Base-by-base conservation (phyloP, 2,797 vertebrate species). In the Pipistrellus pipistrellus region DNA sequence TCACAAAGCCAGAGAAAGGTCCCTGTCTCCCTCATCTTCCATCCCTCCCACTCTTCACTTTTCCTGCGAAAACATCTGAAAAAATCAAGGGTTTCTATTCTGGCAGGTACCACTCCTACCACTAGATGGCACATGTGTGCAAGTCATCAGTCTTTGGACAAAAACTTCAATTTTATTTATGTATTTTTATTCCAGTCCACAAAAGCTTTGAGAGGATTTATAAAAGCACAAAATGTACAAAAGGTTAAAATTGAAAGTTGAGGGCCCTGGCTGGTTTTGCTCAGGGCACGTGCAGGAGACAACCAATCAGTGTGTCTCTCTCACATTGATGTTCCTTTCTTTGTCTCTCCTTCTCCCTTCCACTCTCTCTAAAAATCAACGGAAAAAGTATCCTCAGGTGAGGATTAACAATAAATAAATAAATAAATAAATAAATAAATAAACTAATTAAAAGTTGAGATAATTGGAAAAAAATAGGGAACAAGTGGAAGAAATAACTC, bases 61-160 rank as follows among this genome's bases (percentile, higher is more conserved):
- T 32, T 2, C 18, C 27, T 11, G 38, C 13, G 44, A 69, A 73
- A 94, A 32, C 10, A 23, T 25, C 25, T 62, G 25, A 64, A 76
- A 76, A 68, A 73, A 90, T 59, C 23, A 23, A 3, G 14, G 20
- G 27, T 82, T 80, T 86, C n/a, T 92, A 17, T 51, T 78, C 73
- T 81, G 72, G 71, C 53, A 91, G 59, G 94, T 95, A 64, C 55
- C 68, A 27, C 21, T 94, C 6, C 93, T 3, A 80, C 93, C 97
- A 96, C 96, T 95, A 97, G 97, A 94, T 96, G 97, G 96, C 90
- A 66, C 21, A 12, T 62, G 66, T 51, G 59, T 73, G 77, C 92
- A 91, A 88, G 82, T 38, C 83, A 68, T 91, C 66, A 21, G 62
- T 51, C n/a, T 91, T 88, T 27, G 30, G 46, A 57, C 25, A 75